These are phyloP conservation scores for Acrobasis repandana DNA, from an alignment of 2,888 invertebrate species.

Conservation along the genomic window DNA sequence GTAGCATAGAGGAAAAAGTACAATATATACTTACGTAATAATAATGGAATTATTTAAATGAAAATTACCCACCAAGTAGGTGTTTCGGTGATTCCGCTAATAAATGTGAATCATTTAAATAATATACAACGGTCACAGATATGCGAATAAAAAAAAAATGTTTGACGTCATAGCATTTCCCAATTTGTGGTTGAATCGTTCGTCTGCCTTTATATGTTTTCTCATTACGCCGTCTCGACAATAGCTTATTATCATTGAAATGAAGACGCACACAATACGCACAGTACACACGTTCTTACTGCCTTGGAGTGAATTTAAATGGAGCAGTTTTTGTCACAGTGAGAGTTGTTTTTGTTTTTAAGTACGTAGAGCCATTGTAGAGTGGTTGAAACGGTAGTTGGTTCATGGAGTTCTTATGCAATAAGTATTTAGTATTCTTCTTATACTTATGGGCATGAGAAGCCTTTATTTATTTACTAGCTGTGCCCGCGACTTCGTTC, in stretches of 20 bases:
- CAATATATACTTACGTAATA: too few relatives aligned
- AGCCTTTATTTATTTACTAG: too few relatives aligned
- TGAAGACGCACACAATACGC: not conserved
- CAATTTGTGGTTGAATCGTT: slow-evolving; percentile 2
- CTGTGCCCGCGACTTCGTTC: too few relatives aligned
- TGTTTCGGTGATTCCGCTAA: too few relatives aligned
- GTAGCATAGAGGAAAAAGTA: too few relatives aligned
- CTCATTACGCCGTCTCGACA: not conserved
- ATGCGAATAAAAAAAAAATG: not conserved
- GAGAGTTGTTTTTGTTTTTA: not conserved
- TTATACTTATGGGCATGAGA: too few relatives aligned
- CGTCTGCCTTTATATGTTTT: not conserved
- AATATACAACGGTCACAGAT: not conserved
- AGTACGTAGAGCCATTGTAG: not conserved
- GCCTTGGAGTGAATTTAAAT: not conserved
- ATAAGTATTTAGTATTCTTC: too few relatives aligned
- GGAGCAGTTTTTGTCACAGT: not conserved
- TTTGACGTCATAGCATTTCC: slow-evolving; percentile 15
- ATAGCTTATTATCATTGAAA: slow-evolving; percentile 2
- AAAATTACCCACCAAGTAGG: too few relatives aligned
- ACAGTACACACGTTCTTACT: not conserved
- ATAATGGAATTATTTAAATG: too few relatives aligned
- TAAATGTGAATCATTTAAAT: too few relatives aligned
- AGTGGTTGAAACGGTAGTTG: not conserved
- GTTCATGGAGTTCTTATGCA: too few relatives aligned